Percentiles rank a stretch among this genome's conserved stretches.
Evolutionary conservation across 2,888 invertebrate species (phyloP).

Genomic region (Andrena chrysosceles): DNA sequence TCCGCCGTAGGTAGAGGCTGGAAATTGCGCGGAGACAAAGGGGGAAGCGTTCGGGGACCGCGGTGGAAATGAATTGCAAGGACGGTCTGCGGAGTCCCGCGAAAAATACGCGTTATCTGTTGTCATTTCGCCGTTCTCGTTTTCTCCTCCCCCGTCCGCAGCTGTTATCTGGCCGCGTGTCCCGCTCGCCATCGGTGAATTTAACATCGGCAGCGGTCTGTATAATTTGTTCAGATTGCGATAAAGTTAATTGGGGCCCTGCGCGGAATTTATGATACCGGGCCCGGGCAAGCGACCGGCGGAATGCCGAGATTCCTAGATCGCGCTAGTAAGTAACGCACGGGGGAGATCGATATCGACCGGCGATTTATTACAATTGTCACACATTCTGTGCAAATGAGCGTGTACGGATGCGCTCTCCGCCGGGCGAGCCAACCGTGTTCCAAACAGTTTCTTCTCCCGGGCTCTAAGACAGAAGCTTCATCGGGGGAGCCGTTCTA

Average conservation of each 20-base stretch:
- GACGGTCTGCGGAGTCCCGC: background rate
- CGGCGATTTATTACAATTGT: conserved; percentile 68
- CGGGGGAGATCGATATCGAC: conserved; percentile 68
- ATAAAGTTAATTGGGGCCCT: conserved; percentile 72
- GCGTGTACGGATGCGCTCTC: conserved; percentile 50
- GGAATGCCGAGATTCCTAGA: conserved; percentile 66
- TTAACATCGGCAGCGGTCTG: conserved; percentile 64
- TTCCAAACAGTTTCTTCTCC: conserved; percentile 23
- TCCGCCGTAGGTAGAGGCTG: background rate
- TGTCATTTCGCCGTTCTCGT: conserved; percentile 45
- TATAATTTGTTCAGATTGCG: conserved; percentile 71
- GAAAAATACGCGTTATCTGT: conserved; percentile 52
- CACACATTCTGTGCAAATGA: conserved; percentile 72
- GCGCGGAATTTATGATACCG: conserved; percentile 63
- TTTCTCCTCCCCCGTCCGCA: conserved; percentile 23
- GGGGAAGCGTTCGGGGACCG: background rate
- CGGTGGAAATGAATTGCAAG: conserved; percentile 20
- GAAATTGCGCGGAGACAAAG: conserved; percentile 25
- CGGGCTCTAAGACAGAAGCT: background rate
- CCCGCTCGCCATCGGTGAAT: conserved; percentile 50
- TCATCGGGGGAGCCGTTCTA: background rate
- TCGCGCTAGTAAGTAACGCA: conserved; percentile 62
- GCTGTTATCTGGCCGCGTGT: conserved; percentile 37
- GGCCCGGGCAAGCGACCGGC: conserved; percentile 26
- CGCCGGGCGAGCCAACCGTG: background rate